phyloP scores from a whole-genome alignment of 2,113 vertebrate genomes.

The Neoarius graeffei region DNA sequence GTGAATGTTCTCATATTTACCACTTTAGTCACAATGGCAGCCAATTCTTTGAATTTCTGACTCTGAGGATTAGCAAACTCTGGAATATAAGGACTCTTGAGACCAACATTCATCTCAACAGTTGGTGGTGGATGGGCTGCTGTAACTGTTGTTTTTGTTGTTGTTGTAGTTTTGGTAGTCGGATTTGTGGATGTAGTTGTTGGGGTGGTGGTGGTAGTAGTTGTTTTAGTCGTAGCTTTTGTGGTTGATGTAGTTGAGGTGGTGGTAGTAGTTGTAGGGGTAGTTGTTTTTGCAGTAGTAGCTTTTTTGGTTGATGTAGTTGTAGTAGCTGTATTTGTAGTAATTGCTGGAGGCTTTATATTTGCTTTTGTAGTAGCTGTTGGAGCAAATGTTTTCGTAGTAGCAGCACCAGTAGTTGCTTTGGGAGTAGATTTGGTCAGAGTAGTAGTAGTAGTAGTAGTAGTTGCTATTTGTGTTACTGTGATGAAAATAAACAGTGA shows the following conservation, averaged over 20 bases:
- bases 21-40: background rate
- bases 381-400: background rate
- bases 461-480: background rate
- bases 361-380: background rate
- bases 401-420: too few species aligned
- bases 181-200: background rate
- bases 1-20: conserved; percentile 6
- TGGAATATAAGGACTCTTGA: background rate
- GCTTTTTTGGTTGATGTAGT: background rate
- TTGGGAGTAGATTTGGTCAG: too few species aligned
- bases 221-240: background rate
- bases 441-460: background rate
- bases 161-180: background rate
- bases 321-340: background rate
- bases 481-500: background rate
- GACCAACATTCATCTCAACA: background rate
- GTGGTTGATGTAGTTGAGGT: background rate
- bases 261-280: background rate
- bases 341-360: background rate
- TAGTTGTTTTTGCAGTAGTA: background rate
- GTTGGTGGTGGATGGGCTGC: background rate
- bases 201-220: background rate
- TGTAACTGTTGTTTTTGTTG: background rate
- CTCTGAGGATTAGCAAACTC: background rate
- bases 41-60: background rate